phyloP scores from a whole-genome alignment of 2,113 vertebrate species.

The Coregonus clupeaformis region DNA sequence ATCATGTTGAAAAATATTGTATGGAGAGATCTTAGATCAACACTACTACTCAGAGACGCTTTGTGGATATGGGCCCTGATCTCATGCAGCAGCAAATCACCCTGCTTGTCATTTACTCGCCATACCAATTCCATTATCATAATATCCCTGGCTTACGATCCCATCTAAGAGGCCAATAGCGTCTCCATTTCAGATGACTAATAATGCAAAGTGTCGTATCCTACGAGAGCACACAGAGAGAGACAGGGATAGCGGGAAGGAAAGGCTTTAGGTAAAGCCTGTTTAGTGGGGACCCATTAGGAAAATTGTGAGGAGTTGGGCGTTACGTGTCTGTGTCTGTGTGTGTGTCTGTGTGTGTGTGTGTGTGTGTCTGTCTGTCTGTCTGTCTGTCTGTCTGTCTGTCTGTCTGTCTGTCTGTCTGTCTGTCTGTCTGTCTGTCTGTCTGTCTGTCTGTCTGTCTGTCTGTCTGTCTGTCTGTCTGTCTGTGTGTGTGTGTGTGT shows the following conservation, averaged over 20 bases:
- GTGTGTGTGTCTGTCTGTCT: no score
- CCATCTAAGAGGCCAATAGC: constrained; percentile 50
- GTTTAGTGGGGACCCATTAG: constrained; percentile 61
- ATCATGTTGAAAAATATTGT: not conserved
- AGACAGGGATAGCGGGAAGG: constrained; percentile 37
- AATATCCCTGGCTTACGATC: constrained; percentile 49
- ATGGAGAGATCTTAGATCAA: constrained; percentile 29
- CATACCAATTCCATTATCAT: constrained; percentile 46
- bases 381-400: no score
- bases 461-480: no score
- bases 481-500: no score
- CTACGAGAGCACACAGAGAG: constrained; percentile 34
- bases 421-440: not conserved
- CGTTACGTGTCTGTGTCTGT: constrained; percentile 17
- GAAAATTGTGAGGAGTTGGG: constrained; percentile 50
- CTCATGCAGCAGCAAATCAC: constrained; percentile 15
- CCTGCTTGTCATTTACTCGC: constrained; percentile 35
- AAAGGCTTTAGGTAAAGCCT: constrained; percentile 48
- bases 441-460: not conserved
- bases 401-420: not conserved
- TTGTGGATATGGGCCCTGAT: constrained; percentile 28
- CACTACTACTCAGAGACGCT: constrained; percentile 19
- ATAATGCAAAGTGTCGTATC: constrained; percentile 54
- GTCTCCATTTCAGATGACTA: constrained; percentile 48
- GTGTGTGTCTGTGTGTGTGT: not conserved